Evolutionary conservation across 2,797 vertebrate species (phyloP).

Genomic region (Acrossocheilus wenchowensis): DNA sequence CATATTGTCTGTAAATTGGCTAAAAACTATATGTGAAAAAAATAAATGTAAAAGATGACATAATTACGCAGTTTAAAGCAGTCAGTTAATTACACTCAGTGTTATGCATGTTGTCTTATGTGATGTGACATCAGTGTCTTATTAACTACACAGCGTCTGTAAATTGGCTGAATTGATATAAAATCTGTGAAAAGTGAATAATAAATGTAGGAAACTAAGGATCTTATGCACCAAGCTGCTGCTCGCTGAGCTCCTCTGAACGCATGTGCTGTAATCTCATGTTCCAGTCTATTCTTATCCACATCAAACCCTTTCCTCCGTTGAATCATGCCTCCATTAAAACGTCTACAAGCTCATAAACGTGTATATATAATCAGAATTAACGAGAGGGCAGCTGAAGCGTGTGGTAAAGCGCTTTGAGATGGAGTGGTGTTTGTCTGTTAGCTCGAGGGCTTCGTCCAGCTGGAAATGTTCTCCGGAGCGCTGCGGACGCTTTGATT

Average conservation of each 20-base stretch:
- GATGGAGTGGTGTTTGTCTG: slow-evolving; percentile 56
- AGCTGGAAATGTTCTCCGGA: slow-evolving; percentile 80
- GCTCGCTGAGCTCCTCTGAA: neutral
- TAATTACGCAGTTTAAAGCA: no score
- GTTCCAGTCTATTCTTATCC: slow-evolving; percentile 17
- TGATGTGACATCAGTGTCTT: no score
- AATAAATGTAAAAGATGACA: neutral
- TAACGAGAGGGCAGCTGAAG: slow-evolving; percentile 39
- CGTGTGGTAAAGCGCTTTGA: slow-evolving; percentile 55
- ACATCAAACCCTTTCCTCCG: slow-evolving; percentile 16
- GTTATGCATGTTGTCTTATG: no score
- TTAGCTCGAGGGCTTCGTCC: slow-evolving; percentile 62
- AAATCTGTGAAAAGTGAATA: neutral
- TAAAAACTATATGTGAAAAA: neutral
- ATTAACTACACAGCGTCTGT: no score
- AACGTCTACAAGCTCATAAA: slow-evolving; percentile 37
- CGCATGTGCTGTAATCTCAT: neutral
- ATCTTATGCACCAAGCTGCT: no score
- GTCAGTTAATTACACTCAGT: neutral
- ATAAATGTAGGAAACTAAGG: neutral
- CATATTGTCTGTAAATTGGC: no score
- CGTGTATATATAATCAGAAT: slow-evolving; percentile 44
- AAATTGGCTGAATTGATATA: no score
- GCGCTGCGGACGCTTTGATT: slow-evolving; percentile 76
- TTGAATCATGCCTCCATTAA: slow-evolving; percentile 29